Evolutionary conservation across 1,140 invertebrate genomes (phyloP).

Genomic region (Uloborus diversus): DNA sequence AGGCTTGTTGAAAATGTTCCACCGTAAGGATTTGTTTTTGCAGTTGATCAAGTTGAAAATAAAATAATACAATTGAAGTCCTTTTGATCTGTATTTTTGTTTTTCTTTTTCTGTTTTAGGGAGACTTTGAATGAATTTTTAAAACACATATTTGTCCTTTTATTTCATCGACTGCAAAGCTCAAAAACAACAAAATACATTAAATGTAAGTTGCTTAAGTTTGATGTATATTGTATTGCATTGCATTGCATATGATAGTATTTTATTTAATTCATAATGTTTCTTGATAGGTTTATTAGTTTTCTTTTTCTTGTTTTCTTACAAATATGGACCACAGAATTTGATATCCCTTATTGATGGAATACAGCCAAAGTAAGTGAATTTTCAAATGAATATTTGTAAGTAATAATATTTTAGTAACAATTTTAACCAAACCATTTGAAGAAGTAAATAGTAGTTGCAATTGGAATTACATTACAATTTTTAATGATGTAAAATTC

Average conservation of each 20-base stretch:
- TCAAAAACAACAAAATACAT: constrained; percentile 96
- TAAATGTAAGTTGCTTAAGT: constrained; percentile 69
- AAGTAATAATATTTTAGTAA: too few relatives aligned
- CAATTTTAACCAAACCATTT: too few relatives aligned
- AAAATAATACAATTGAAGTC: too few relatives aligned
- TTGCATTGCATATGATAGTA: not conserved
- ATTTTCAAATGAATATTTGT: too few relatives aligned
- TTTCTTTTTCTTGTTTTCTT: constrained; percentile 86
- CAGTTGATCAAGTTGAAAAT: too few relatives aligned
- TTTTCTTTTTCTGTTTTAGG: constrained; percentile 61
- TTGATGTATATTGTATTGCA: not conserved
- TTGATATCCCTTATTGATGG: constrained; percentile 83
- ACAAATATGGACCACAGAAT: constrained; percentile 77
- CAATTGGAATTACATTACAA: too few relatives aligned
- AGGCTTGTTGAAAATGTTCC: constrained; percentile 80
- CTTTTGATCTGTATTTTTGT: too few relatives aligned
- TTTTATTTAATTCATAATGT: not conserved
- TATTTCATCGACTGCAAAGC: constrained; percentile 90
- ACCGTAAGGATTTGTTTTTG: constrained; percentile 70
- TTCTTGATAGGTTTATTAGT: constrained; percentile 74
- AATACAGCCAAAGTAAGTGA: constrained; percentile 85
- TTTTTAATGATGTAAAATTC: too few relatives aligned
- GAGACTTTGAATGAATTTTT: constrained; percentile 77
- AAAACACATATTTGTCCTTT: constrained; percentile 87
- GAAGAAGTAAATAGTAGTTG: too few relatives aligned